These are phyloP conservation scores for Micrastur ruficollis DNA, from an alignment of 2,797 vertebrate genomes.

Conservation along the genomic window DNA sequence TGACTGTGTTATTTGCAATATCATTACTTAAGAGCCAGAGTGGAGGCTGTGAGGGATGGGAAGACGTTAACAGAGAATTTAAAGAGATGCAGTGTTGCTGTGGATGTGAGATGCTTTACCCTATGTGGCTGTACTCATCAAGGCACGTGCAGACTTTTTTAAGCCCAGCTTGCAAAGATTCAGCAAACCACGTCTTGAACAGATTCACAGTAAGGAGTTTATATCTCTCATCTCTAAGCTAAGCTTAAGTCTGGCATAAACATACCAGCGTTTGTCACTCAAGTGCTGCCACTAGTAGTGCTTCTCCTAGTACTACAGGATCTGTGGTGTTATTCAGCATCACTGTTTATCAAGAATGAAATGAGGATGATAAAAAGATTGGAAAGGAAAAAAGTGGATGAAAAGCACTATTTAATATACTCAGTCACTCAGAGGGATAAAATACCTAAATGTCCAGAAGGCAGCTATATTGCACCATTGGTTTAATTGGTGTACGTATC, in stretches of 20 bases:
- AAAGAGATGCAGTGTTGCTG: not conserved
- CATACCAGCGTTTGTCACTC: not conserved
- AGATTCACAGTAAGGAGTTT: not conserved
- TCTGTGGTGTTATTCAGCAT: not conserved
- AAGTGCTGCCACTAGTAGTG: not conserved
- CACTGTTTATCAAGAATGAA: not conserved
- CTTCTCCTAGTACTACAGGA: not conserved
- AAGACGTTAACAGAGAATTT: not conserved
- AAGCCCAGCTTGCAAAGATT: not conserved
- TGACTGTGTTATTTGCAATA: not conserved
- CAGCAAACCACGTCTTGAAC: not conserved
- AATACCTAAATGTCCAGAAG: not conserved
- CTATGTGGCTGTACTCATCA: not conserved
- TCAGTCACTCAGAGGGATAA: not conserved
- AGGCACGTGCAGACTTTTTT: not conserved
- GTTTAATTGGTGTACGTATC: not conserved
- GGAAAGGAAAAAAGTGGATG: not conserved
- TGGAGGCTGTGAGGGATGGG: not conserved
- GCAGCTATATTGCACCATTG: not conserved
- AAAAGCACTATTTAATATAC: not conserved
- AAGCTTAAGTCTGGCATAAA: not conserved
- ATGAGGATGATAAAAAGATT: not conserved
- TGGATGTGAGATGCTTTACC: not conserved
- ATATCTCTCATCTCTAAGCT: not conserved
- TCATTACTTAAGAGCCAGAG: not conserved